Percentiles rank a stretch among this genome's conserved stretches.
Conservation (phyloP, 2,888 invertebrate genomes). For the Panzeria rudis region DNA sequence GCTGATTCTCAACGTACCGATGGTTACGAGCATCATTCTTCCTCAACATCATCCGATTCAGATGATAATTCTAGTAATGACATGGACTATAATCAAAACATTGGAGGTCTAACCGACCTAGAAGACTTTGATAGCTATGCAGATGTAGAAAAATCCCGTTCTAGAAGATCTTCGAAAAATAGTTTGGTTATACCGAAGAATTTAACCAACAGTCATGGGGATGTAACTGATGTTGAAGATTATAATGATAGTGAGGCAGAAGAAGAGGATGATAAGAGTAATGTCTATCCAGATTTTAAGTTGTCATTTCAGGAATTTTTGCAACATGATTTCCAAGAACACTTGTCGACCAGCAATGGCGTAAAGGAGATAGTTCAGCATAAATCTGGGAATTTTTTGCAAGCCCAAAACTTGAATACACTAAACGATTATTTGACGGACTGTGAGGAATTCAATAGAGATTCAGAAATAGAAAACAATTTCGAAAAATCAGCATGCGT, state of each 20-base stretch:
- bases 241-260: conserved; percentile 83
- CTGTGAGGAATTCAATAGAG: conserved; percentile 85
- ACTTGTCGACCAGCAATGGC: conserved; percentile 76
- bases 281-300: conserved; percentile 78
- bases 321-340: conserved; percentile 79
- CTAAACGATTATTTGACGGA: conserved; percentile 83
- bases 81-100: conserved; percentile 80
- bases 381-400: conserved; percentile 77
- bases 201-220: conserved; percentile 69
- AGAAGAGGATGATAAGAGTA: conserved; percentile 78
- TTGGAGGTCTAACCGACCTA: conserved; percentile 84
- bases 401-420: conserved; percentile 77
- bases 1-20: conserved; percentile 78
- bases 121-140: conserved; percentile 85
- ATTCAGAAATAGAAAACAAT: conserved; percentile 82
- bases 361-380: conserved; percentile 76
- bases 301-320: conserved; percentile 82
- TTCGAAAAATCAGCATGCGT: conserved; percentile 80
- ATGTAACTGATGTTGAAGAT: conserved; percentile 84
- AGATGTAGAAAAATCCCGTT: conserved; percentile 73
- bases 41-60: conserved; percentile 76
- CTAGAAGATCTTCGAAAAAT: conserved; percentile 72
- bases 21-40: conserved; percentile 59
- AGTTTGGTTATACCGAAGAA: conserved; percentile 47
- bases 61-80: conserved; percentile 80